Percentiles rank a stretch among this genome's conserved stretches.
These are phyloP conservation scores for Amblyraja radiata DNA, from an alignment of 2,797 vertebrate species.

Conservation along the genomic window DNA sequence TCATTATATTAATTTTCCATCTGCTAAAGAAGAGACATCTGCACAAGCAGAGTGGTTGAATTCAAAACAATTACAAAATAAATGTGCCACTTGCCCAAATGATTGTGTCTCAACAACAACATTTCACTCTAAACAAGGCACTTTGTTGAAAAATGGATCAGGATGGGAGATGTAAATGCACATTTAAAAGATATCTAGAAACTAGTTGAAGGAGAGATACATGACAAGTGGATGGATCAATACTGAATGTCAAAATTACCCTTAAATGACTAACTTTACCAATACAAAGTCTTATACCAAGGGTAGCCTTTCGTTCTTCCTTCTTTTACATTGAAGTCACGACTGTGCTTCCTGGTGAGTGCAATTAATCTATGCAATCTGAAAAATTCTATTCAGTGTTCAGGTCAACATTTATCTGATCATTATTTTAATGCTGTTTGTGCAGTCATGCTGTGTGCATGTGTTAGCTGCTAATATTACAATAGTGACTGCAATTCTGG, in stretches of 20 bases:
- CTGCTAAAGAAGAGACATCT: conserved; percentile 1
- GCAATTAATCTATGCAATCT: background rate
- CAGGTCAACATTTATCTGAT: background rate
- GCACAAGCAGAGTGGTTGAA: background rate
- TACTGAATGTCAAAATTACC: background rate
- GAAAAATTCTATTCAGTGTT: background rate
- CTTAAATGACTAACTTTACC: background rate
- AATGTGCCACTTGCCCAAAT: background rate
- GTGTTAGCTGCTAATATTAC: background rate
- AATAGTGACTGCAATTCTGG: background rate
- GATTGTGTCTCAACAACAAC: background rate
- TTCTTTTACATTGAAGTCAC: background rate
- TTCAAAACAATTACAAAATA: background rate
- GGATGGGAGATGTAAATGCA: background rate
- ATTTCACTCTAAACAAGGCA: background rate
- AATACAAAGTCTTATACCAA: background rate
- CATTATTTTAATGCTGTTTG: background rate
- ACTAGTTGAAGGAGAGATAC: background rate
- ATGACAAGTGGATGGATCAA: background rate
- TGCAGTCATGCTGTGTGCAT: background rate
- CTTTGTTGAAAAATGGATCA: background rate
- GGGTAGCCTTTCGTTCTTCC: too few relatives aligned
- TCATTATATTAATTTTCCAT: background rate
- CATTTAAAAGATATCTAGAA: background rate
- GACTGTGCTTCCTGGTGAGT: background rate